Evolutionary conservation across 2,888 invertebrate species (phyloP), one percentile per base, ranked within the genome.

Genomic region (Hypomecis punctinalis): DNA sequence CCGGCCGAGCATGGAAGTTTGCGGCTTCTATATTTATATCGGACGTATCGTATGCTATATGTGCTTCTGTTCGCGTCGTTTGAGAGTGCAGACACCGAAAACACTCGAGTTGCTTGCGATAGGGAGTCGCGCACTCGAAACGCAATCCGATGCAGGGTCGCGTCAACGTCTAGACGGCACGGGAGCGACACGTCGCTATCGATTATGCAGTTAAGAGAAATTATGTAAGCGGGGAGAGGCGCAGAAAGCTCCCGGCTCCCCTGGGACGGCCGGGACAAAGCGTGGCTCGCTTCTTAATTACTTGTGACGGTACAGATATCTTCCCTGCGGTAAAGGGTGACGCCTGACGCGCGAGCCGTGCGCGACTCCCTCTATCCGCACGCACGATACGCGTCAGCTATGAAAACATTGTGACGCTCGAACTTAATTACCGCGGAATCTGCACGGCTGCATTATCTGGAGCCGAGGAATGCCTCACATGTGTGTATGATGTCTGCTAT

Each of bases 141-240:
- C 75, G 79, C 79, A 83, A 81, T 81, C 79, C 75, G 77, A 76
- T 78, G 80, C 77, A 78, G 78, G 77, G 73, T 76, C 77, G 70
- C 74, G 76, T 84, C 82, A 82, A 81, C 74, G 86, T 88, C 88
- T 88, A 88, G 86, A 87, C 86, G 76, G 76, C 76, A 81, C 81
- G 76, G 82, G 77, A 83, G 80, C 79, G 82, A 86, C 86, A 88
- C 83, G 81, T 85, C 79, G 75, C 73, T 89, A 91, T 91, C 87
- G 91, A 90, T 90, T 90, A 90, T 90, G 83, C 88, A 87, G 87
- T 90, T 89, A 89, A 82, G 83, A 84, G 85, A 83, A 86, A 90
- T 90, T 86, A 89, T 88, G 83, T 88, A 86, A 90, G 84, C 81
- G 81, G 83, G 84, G 85, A 78, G 85, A 83, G 80, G 80, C 81